Percentiles rank a stretch among this genome's conserved stretches.
phyloP scores from a whole-genome alignment of 2,113 vertebrate genomes.

The Scalopus aquaticus region DNA sequence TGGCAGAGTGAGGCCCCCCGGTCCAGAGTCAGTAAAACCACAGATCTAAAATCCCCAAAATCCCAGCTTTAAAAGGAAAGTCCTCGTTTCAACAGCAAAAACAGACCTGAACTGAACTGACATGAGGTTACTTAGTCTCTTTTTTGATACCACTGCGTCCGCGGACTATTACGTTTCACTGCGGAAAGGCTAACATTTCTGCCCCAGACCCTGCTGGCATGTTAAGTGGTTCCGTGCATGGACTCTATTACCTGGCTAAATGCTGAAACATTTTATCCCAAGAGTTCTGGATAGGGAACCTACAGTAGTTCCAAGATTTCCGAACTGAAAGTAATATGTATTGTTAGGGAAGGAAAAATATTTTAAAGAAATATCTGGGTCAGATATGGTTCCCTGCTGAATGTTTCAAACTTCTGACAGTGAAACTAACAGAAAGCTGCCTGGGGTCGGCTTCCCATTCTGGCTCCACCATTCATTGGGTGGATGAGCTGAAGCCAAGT shows the following conservation, averaged over 20 bases:
- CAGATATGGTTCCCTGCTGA: neutral
- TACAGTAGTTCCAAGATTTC: neutral
- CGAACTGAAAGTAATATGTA: no score
- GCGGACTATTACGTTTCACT: neutral
- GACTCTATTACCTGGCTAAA: neutral
- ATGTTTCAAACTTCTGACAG: neutral
- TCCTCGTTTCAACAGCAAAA: constrained; percentile 24
- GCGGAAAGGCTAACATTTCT: neutral
- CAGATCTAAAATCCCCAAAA: neutral
- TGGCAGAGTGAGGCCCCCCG: neutral
- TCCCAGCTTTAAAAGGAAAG: neutral
- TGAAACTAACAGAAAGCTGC: neutral
- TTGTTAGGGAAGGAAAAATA: no score
- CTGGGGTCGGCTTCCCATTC: neutral
- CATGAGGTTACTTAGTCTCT: neutral
- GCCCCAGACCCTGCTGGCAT: neutral
- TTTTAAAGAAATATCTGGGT: neutral
- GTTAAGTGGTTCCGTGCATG: neutral
- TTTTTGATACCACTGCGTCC: accelerated
- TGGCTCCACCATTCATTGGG: neutral
- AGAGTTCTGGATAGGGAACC: neutral
- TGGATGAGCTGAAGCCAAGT: neutral
- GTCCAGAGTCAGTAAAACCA: neutral
- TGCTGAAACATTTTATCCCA: neutral
- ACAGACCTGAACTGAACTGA: no score